Conservation (phyloP, 1,140 invertebrate genomes). For the Melipona quadrifasciata region DNA sequence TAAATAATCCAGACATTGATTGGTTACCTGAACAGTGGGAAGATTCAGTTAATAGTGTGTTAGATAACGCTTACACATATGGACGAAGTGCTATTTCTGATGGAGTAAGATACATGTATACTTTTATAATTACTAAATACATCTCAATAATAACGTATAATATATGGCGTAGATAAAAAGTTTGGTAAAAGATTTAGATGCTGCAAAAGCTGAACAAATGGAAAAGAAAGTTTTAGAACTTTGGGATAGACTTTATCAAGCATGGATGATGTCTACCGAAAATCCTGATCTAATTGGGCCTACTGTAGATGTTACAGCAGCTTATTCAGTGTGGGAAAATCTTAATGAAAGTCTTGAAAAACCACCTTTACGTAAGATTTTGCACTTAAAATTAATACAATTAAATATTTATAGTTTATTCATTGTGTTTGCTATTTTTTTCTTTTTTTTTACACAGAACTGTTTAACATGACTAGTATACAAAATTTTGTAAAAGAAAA, state of each 20-base stretch:
- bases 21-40: slow-evolving; percentile 86
- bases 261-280: slow-evolving; percentile 90
- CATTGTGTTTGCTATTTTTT: background rate
- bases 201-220: slow-evolving; percentile 90
- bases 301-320: slow-evolving; percentile 84
- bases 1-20: slow-evolving; percentile 92
- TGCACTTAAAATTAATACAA: background rate
- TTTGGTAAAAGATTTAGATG: slow-evolving; percentile 91
- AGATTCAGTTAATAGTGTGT: slow-evolving; percentile 91
- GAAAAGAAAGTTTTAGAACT: slow-evolving; percentile 96
- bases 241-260: slow-evolving; percentile 96
- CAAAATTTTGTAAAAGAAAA: slow-evolving; percentile 95
- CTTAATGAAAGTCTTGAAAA: slow-evolving; percentile 88
- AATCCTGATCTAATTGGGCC: slow-evolving; percentile 84
- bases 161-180: slow-evolving; percentile 84
- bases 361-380: slow-evolving; percentile 82
- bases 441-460: slow-evolving; percentile 78
- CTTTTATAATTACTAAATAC: slow-evolving; percentile 9
- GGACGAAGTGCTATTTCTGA: slow-evolving; percentile 92
- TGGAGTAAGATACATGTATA: slow-evolving; percentile 83
- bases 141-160: slow-evolving; percentile 27
- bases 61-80: slow-evolving; percentile 96
- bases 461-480: slow-evolving; percentile 89
- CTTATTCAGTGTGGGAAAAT: slow-evolving; percentile 87
- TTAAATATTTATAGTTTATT: background rate